A percentile compares a stretch with the other conserved stretches of the same genome.
Evolutionary conservation across 35 echinoderm and acorn worm genomes (phyloP).

Genomic region (Apostichopus californicus): DNA sequence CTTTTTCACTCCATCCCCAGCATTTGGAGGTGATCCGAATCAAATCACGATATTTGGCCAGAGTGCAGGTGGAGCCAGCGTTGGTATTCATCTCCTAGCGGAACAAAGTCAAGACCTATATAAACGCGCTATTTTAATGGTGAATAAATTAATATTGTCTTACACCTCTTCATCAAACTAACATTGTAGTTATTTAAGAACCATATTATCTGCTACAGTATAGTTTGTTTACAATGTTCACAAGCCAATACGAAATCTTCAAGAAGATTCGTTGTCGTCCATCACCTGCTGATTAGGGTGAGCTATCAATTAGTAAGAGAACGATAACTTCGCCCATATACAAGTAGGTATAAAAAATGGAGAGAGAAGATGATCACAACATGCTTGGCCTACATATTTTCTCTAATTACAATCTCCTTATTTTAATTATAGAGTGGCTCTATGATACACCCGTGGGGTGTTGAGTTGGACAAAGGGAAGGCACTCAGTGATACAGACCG

Average conservation of each 20-base stretch:
- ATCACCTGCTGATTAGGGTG: too few species aligned
- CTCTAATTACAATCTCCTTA: not conserved
- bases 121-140: slow-evolving; percentile 42
- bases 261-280: too few species aligned
- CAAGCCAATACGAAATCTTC: too few species aligned
- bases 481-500: slow-evolving; percentile 46
- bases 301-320: not conserved
- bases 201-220: too few species aligned
- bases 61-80: slow-evolving; percentile 42
- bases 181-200: too few species aligned
- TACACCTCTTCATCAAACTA: too few species aligned
- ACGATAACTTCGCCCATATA: not conserved
- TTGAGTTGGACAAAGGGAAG: slow-evolving; percentile 56
- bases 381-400: not conserved
- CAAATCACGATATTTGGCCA: slow-evolving; percentile 41
- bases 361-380: not conserved
- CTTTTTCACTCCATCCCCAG: not conserved
- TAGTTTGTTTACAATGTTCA: too few species aligned
- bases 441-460: slow-evolving; percentile 56
- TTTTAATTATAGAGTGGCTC: slow-evolving; percentile 58
- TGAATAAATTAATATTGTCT: not conserved
- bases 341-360: not conserved
- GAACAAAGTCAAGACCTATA: slow-evolving; percentile 37
- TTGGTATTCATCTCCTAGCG: slow-evolving; percentile 31
- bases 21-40: slow-evolving; percentile 31